phyloP scores from a whole-genome alignment of 2,797 vertebrate genomes.

The Sebastes steindachneri region DNA sequence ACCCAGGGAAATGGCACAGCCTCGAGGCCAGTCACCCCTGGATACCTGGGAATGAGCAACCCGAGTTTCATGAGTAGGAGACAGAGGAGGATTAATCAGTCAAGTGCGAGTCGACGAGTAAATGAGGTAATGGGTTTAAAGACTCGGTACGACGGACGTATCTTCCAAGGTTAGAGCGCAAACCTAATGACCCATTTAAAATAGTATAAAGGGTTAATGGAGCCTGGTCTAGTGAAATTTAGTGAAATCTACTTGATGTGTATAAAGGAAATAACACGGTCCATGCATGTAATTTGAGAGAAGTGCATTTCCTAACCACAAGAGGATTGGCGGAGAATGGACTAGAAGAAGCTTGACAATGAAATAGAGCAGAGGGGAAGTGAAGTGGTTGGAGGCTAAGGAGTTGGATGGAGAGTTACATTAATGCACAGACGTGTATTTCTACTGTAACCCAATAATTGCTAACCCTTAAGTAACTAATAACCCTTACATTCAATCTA shows the following conservation, averaged over 20 bases:
- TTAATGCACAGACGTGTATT: neutral
- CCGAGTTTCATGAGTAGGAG: slow-evolving; percentile 29
- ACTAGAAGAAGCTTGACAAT: neutral
- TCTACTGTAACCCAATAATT: neutral
- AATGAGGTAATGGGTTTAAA: slow-evolving; percentile 61
- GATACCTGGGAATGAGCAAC: slow-evolving; percentile 64
- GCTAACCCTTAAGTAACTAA: neutral
- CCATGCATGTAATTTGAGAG: neutral
- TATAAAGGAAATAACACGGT: slow-evolving; percentile 15
- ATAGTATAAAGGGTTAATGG: slow-evolving; percentile 29
- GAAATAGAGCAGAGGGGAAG: neutral
- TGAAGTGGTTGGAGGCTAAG: neutral
- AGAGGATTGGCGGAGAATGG: neutral
- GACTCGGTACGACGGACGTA: neutral
- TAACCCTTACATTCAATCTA: neutral
- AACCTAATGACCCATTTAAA: slow-evolving; percentile 44
- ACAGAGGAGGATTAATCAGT: slow-evolving; percentile 59
- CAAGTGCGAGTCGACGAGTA: slow-evolving; percentile 31
- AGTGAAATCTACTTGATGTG: neutral
- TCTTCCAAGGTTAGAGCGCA: slow-evolving; percentile 33
- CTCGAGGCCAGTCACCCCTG: slow-evolving; percentile 69
- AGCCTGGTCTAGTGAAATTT: slow-evolving; percentile 9
- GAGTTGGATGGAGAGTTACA: neutral
- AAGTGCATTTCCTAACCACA: neutral
- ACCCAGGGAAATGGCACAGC: slow-evolving; percentile 68